Conservation (phyloP, 2,888 invertebrate genomes). For the Sminthurides aquaticus region DNA sequence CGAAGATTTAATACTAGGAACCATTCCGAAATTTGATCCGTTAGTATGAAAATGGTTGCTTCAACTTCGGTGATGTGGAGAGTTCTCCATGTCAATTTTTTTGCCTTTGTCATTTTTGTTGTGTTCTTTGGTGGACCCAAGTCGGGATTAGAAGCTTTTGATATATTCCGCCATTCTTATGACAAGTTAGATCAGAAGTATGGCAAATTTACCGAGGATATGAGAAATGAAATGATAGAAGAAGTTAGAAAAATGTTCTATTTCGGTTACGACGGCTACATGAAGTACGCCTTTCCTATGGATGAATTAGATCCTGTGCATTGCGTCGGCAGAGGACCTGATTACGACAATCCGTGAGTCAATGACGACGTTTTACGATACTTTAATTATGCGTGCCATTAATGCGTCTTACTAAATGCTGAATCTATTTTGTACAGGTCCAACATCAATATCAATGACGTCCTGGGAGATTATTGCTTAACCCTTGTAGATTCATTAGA, state of each 20-base stretch:
- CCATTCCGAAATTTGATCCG: too few relatives aligned
- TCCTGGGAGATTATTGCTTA: slow-evolving; percentile 57
- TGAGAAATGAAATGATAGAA: slow-evolving; percentile 46
- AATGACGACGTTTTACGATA: neutral
- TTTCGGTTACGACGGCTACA: slow-evolving; percentile 57
- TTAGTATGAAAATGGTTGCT: slow-evolving; percentile 9
- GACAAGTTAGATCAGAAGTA: slow-evolving; percentile 46
- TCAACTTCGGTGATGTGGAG: neutral
- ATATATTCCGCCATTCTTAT: slow-evolving; percentile 44
- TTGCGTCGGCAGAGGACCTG: slow-evolving; percentile 55
- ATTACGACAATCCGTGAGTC: slow-evolving; percentile 56
- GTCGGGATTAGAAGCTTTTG: slow-evolving; percentile 38
- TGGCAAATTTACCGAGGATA: slow-evolving; percentile 47
- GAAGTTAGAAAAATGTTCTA: slow-evolving; percentile 53
- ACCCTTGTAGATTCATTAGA: slow-evolving; percentile 56
- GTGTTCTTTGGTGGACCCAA: slow-evolving; percentile 33
- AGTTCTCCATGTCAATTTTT: neutral
- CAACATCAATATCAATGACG: slow-evolving; percentile 61
- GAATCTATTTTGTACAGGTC: slow-evolving; percentile 50
- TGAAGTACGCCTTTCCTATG: slow-evolving; percentile 57
- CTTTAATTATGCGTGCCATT: neutral
- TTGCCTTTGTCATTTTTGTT: slow-evolving; percentile 18
- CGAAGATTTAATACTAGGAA: too few relatives aligned
- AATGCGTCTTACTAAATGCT: neutral
- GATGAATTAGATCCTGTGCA: slow-evolving; percentile 59